Base-by-base conservation (phyloP, 2,888 invertebrate species). In the Ophioninae sp. region DNA sequence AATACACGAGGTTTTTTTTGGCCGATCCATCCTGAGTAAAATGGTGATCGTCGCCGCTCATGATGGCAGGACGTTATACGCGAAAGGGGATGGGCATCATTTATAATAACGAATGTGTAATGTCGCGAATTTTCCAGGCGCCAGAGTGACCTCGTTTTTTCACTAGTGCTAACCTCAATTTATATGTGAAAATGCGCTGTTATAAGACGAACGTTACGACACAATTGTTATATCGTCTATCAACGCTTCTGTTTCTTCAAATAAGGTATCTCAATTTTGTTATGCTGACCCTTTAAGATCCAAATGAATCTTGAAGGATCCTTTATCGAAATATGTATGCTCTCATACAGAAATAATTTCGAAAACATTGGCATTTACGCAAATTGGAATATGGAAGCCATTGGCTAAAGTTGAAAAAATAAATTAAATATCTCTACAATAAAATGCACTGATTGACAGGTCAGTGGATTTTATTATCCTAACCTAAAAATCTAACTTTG, bases 101-200 rank as follows among this genome's bases (percentile, higher is more conserved):
- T 50, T 57, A 67, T 65, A 61, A 81, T 79, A 81, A 83, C 56
- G 57, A 70, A 39, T 17, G 81, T 57, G 77, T 79, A 79, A 84
- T 78, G 44, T 78, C 61, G 69, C 68, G 50, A 17, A 74, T 81
- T 77, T 64, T 21, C 75, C 67, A 62, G 81, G 70, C 81, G 81
- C 81, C 78, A 10, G 73, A 37, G 13, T 37, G 59, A 69, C 23
- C 62, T 69, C 62, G n/a, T 21, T 64, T 62, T 44, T 78, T 62
- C 61, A 56, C 23, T 41, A 13, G 50, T 37, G 30, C 8, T 39
- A 62, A 62, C 50, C 17, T 50, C 2, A 50, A 7, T 37, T 39
- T 56, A 7, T 37, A n/a, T 23, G 0, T 61, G 1, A 50, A 10
- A 10, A 50, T 50, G 5, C 13, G 50, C 50, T 50, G 6, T 50